Evolutionary conservation across 2,113 vertebrate species (phyloP).

Genomic region (Neomonachus schauinslandi): DNA sequence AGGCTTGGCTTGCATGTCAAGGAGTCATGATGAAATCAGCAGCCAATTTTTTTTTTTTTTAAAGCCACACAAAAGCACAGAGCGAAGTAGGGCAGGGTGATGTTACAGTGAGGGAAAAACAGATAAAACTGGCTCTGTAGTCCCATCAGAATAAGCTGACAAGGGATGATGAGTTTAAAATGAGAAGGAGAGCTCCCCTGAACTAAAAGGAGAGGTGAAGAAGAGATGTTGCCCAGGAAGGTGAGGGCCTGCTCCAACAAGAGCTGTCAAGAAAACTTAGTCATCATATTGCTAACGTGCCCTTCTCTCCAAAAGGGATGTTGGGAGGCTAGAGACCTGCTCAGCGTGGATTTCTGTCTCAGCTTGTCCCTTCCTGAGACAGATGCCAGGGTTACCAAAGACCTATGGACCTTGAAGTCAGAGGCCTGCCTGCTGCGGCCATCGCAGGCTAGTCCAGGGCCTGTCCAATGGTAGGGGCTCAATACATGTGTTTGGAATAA

Average conservation of each 20-base stretch:
- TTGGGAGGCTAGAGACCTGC: not conserved
- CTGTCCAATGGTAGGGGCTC: not conserved
- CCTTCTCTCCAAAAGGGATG: not conserved
- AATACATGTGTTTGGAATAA: conserved; percentile 2
- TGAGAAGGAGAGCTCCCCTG: not conserved
- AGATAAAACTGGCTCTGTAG: not conserved
- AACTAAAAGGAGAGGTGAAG: not conserved
- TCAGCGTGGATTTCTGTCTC: not conserved
- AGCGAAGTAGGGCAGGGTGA: not conserved
- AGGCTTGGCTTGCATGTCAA: not conserved
- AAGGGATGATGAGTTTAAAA: not conserved
- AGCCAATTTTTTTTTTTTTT: not conserved
- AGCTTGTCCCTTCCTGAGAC: not conserved
- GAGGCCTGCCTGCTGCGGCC: not conserved
- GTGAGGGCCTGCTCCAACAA: not conserved
- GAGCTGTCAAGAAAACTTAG: not conserved
- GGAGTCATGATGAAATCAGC: not conserved
- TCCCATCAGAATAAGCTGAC: not conserved
- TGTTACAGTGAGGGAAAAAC: not conserved
- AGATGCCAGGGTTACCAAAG: not conserved
- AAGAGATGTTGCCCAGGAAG: not conserved
- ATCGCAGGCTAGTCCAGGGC: not conserved
- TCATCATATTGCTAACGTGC: not conserved
- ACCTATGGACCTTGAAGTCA: not conserved
- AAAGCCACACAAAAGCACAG: not conserved